These are phyloP conservation scores for Gymnopithys bicolor DNA, from an alignment of 2,797 vertebrate species.

Conservation along the genomic window DNA sequence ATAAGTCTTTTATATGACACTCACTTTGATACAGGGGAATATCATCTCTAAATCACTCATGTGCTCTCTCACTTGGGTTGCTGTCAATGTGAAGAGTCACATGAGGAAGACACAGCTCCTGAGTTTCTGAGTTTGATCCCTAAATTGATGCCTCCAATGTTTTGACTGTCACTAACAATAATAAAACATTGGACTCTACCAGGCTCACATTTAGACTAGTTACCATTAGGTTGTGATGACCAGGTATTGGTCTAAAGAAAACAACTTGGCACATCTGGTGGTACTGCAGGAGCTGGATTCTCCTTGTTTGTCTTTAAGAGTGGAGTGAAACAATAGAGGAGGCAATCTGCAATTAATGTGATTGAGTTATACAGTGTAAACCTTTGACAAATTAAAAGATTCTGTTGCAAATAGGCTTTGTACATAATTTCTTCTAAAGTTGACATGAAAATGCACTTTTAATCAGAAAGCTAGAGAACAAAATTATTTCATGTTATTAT, in stretches of 20 bases:
- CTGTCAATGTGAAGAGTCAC: not conserved
- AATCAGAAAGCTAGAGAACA: conserved; percentile 69
- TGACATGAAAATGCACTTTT: conserved; percentile 73
- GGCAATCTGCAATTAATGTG: conserved; percentile 46
- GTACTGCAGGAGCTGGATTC: not conserved
- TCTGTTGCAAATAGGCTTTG: conserved; percentile 45
- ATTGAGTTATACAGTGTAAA: not conserved
- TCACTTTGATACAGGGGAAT: not conserved
- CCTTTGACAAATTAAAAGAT: conserved; percentile 57
- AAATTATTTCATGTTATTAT: conserved; percentile 70
- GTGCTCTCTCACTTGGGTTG: not conserved
- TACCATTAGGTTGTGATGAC: not conserved
- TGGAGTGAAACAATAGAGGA: conserved; percentile 11
- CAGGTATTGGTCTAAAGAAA: not conserved
- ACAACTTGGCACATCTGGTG: not conserved
- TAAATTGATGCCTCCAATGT: not conserved
- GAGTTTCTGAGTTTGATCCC: not conserved
- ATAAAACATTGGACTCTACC: not conserved
- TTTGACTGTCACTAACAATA: not conserved
- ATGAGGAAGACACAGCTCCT: not conserved
- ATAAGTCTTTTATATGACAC: not conserved
- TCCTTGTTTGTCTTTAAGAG: conserved; percentile 1
- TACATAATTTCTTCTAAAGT: conserved; percentile 62
- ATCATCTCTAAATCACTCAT: not conserved
- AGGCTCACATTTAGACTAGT: not conserved